phyloP scores from a whole-genome alignment of 2,113 vertebrate species.

The Delphinapterus leucas region DNA sequence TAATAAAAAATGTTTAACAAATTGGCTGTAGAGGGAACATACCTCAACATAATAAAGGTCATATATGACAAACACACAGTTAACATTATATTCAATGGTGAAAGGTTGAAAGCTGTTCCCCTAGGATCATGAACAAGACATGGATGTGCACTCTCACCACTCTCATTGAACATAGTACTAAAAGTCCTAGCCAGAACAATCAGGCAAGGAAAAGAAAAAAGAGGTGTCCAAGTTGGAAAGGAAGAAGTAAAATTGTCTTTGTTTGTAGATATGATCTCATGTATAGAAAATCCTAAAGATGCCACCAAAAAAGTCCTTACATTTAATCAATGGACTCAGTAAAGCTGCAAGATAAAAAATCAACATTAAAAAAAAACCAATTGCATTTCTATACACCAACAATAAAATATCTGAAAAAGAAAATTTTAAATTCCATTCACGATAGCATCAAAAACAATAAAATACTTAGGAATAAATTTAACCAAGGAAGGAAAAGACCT shows the following conservation, averaged over 20 bases:
- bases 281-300: neutral
- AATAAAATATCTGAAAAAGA: neutral
- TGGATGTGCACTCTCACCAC: neutral
- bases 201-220: neutral
- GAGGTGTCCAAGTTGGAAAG: neutral
- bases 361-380: neutral
- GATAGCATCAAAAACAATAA: neutral
- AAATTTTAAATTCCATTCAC: neutral
- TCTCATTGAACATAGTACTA: neutral
- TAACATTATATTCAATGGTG: neutral
- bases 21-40: neutral
- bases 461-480: neutral
- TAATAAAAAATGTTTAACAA: neutral
- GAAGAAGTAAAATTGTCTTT: neutral
- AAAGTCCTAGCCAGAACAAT: neutral
- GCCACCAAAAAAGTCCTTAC: neutral
- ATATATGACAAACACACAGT: neutral
- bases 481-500: neutral
- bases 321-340: neutral
- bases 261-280: neutral
- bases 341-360: neutral
- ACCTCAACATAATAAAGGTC: neutral
- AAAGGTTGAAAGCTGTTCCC: neutral
- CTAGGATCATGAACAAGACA: neutral
- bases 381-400: neutral